Conservation (phyloP, 2,113 vertebrate genomes). For the Bagarius yarrelli region DNA sequence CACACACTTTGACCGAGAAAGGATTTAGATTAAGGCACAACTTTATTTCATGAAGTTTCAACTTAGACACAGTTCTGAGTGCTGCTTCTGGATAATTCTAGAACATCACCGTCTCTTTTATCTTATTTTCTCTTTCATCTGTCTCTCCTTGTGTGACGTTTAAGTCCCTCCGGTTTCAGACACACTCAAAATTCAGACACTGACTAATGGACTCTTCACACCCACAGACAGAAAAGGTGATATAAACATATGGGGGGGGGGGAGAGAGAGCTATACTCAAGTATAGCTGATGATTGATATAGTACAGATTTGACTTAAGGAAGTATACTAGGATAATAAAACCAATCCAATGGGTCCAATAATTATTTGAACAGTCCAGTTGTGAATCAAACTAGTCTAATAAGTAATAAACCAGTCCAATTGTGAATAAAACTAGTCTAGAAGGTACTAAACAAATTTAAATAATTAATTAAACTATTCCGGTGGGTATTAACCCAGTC, state of each 20-base stretch:
- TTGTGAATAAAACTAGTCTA: no score
- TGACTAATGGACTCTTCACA: slow-evolving; percentile 26
- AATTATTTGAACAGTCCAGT: no score
- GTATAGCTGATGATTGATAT: background rate
- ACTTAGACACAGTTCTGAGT: slow-evolving; percentile 22
- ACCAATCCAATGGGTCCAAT: no score
- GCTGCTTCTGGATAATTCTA: background rate
- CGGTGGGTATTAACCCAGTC: no score
- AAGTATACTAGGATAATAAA: no score
- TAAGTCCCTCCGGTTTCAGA: slow-evolving; percentile 34
- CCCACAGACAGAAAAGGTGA: slow-evolving; percentile 8
- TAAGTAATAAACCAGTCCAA: no score
- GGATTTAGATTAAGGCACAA: slow-evolving; percentile 48
- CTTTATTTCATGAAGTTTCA: slow-evolving; percentile 22
- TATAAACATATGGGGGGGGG: background rate
- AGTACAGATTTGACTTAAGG: no score
- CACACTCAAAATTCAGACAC: slow-evolving; percentile 37
- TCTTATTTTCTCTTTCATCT: background rate
- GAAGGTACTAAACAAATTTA: no score
- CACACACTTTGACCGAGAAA: slow-evolving; percentile 2
- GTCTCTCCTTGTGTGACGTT: slow-evolving; percentile 10
- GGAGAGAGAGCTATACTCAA: background rate
- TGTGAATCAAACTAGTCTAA: no score
- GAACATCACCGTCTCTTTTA: background rate
- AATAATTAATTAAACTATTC: no score